Conservation (phyloP, 2,888 invertebrate genomes). For the Diloba caeruleocephala region DNA sequence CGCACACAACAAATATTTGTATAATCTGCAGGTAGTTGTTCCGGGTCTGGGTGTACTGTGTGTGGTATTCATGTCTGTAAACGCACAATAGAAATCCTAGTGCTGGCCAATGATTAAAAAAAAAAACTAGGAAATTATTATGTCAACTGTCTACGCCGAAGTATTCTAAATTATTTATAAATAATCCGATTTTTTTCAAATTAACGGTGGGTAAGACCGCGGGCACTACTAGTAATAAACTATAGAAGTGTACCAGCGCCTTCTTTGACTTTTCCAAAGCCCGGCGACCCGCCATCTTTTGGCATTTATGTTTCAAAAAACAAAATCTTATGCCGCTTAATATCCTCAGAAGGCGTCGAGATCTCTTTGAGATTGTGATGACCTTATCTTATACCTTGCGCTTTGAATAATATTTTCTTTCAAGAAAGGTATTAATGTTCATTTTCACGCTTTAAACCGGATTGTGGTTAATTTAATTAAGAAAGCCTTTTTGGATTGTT, state of each 20-base stretch:
- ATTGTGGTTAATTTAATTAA: constrained; percentile 31
- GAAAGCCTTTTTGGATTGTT: constrained; percentile 14
- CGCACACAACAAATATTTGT: too few relatives aligned
- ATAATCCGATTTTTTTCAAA: too few relatives aligned
- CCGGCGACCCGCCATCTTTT: constrained; percentile 21
- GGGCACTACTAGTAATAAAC: too few relatives aligned
- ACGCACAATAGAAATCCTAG: too few relatives aligned
- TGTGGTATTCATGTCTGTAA: too few relatives aligned
- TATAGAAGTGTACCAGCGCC: background rate
- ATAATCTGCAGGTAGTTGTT: too few relatives aligned
- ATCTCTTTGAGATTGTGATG: constrained; percentile 33
- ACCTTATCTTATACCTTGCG: constrained; percentile 22
- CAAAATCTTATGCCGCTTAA: constrained; percentile 36
- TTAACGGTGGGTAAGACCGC: too few relatives aligned
- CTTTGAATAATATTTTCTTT: constrained; percentile 38
- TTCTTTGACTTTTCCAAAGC: background rate
- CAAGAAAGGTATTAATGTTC: constrained; percentile 26
- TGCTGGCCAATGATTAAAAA: too few relatives aligned
- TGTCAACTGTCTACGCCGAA: too few relatives aligned
- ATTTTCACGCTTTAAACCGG: constrained; percentile 32
- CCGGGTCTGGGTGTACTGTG: too few relatives aligned
- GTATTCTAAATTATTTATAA: too few relatives aligned
- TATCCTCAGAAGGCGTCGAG: constrained; percentile 33
- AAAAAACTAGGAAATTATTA: too few relatives aligned
- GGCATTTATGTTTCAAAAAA: constrained; percentile 41